phyloP scores from a whole-genome alignment of 2,888 invertebrate species.

The Cosmopolites sordidus region DNA sequence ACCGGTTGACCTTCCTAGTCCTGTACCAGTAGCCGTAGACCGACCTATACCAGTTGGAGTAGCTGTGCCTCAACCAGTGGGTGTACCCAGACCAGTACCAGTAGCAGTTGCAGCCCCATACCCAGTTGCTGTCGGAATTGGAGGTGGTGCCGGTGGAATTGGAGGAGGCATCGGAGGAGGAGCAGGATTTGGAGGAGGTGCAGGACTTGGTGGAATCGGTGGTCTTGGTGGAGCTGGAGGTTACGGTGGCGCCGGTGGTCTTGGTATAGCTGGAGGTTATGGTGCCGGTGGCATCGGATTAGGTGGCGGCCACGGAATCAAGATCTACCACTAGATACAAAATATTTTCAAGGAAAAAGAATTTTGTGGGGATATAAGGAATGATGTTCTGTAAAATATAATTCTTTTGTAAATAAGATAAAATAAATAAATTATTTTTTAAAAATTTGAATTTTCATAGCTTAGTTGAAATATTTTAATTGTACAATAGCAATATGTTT shows the following conservation, averaged over 20 bases:
- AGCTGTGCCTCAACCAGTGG: constrained; percentile 37
- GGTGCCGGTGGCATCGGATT: constrained; percentile 15
- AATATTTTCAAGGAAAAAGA: constrained; percentile 3
- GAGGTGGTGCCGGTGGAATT: neutral
- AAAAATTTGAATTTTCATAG: constrained; percentile 7
- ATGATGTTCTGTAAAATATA: constrained; percentile 1
- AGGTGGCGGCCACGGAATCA: constrained; percentile 13
- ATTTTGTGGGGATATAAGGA: neutral
- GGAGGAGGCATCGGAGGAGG: constrained; percentile 1
- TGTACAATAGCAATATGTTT: too few species aligned
- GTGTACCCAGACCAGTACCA: constrained; percentile 33
- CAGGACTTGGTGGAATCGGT: constrained; percentile 20
- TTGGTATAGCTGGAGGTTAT: constrained; percentile 14
- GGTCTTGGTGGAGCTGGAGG: too few species aligned
- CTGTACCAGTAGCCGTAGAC: constrained; percentile 37
- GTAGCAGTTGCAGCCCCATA: constrained; percentile 28
- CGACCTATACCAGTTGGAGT: constrained; percentile 39
- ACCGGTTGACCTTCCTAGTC: constrained; percentile 38
- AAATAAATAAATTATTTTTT: constrained; percentile 15
- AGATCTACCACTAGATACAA: constrained; percentile 6
- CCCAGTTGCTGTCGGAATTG: constrained; percentile 19
- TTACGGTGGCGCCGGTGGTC: constrained; percentile 16
- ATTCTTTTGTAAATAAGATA: constrained; percentile 26
- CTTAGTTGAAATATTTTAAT: too few species aligned
- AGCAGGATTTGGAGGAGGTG: constrained; percentile 10